These are phyloP conservation scores for Dascillus cervinus DNA, from an alignment of 2,888 invertebrate species.

Conservation along the genomic window DNA sequence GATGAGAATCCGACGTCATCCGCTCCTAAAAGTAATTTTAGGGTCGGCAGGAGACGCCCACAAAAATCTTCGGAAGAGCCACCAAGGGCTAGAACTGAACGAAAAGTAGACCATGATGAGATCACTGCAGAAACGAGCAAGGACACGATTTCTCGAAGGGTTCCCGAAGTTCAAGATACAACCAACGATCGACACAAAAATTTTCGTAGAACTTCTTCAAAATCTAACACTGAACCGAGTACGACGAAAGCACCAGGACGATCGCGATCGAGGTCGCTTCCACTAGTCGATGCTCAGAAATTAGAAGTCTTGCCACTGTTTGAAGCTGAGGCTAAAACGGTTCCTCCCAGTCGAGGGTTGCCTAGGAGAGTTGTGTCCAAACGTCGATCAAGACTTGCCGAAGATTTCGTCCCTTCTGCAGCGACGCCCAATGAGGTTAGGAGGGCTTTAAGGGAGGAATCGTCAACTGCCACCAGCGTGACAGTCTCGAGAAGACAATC, in stretches of 20 bases:
- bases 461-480: constrained; percentile 6
- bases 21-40: constrained; percentile 2
- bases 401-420: constrained; percentile 24
- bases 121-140: constrained; percentile 1
- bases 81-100: constrained; percentile 30
- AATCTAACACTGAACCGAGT: neutral
- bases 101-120: constrained; percentile 19
- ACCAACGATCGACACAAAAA: neutral
- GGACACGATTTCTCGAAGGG: constrained; percentile 2
- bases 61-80: too few species aligned
- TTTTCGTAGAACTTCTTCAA: neutral
- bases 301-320: constrained; percentile 38
- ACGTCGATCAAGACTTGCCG: constrained; percentile 1
- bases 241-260: constrained; percentile 3
- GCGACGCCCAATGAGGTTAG: constrained; percentile 28
- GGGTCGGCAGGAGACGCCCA: constrained; percentile 20
- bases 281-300: constrained; percentile 31
- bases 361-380: neutral
- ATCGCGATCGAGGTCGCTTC: constrained; percentile 23
- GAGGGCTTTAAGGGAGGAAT: constrained; percentile 10
- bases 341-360: constrained; percentile 13
- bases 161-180: neutral
- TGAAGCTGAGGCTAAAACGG: constrained; percentile 34
- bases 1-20: neutral
- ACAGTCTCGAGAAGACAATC: constrained; percentile 9